These are phyloP conservation scores for Scortum barcoo DNA, from an alignment of 2,113 vertebrate genomes.

Conservation along the genomic window DNA sequence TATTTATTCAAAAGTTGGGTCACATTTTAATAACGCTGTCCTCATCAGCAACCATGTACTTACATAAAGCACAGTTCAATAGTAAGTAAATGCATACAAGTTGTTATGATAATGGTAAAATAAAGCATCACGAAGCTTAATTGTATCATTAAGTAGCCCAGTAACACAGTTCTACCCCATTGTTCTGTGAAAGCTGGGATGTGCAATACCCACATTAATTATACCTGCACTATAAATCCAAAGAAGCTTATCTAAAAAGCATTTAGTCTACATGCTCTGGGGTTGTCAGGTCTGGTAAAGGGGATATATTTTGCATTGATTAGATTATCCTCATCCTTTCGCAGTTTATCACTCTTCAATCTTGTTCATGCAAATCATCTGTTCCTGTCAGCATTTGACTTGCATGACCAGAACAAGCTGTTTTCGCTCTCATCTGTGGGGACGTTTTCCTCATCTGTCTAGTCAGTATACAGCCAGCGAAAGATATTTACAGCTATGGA, in stretches of 20 bases:
- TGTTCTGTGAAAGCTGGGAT: background rate
- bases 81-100: background rate
- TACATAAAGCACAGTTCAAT: background rate
- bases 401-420: constrained; percentile 32
- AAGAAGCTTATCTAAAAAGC: background rate
- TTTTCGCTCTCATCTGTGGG: constrained; percentile 5
- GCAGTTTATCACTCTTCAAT: constrained; percentile 6
- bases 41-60: background rate
- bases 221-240: background rate
- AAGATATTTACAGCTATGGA: background rate
- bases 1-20: background rate
- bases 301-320: background rate
- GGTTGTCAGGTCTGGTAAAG: background rate
- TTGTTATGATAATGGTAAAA: background rate
- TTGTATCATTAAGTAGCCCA: background rate
- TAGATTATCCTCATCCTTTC: background rate
- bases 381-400: constrained; percentile 50
- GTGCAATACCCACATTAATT: background rate
- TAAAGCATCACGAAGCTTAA: background rate
- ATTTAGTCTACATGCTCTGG: background rate
- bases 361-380: constrained; percentile 55
- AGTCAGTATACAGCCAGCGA: background rate
- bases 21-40: background rate
- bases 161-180: background rate
- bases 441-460: constrained; percentile 8